A percentile compares a stretch with the other conserved stretches of the same genome.
Conservation (phyloP, 2,113 vertebrate genomes). For the Marcusenius ussheri region DNA sequence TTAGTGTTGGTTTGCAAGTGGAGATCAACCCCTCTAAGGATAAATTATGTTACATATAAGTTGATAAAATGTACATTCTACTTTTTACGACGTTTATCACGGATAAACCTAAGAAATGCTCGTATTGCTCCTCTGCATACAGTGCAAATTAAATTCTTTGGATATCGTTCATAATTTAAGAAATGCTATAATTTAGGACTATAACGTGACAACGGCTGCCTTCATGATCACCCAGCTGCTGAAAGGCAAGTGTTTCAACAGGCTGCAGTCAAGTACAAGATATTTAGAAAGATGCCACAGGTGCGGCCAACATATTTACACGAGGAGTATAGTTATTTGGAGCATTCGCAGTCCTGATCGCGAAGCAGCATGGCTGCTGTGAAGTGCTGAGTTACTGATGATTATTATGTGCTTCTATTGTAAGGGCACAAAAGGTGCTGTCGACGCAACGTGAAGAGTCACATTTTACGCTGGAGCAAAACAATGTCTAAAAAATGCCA, state of each 20-base stretch:
- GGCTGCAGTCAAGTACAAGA: neutral
- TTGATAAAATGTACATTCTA: constrained; percentile 21
- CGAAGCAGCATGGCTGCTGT: neutral
- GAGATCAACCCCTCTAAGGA: neutral
- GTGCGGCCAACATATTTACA: neutral
- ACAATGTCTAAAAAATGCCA: neutral
- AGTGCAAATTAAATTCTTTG: constrained; percentile 56
- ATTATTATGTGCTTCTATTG: neutral
- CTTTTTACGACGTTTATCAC: constrained; percentile 4
- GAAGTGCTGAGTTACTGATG: neutral
- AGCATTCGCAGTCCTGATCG: neutral
- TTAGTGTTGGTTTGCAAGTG: neutral
- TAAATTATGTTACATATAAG: neutral
- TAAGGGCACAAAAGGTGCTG: neutral
- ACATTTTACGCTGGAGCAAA: neutral
- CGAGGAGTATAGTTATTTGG: neutral
- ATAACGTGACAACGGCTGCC: neutral
- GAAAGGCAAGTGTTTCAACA: neutral
- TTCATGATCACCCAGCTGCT: neutral
- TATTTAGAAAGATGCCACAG: neutral
- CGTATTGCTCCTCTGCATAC: constrained; percentile 29
- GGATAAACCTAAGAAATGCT: constrained; percentile 25
- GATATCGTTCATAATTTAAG: constrained; percentile 39
- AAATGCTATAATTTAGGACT: neutral
- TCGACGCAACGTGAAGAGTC: constrained; percentile 25